phyloP scores from a whole-genome alignment of 2,888 invertebrate species.

The Cephus pygmeus region DNA sequence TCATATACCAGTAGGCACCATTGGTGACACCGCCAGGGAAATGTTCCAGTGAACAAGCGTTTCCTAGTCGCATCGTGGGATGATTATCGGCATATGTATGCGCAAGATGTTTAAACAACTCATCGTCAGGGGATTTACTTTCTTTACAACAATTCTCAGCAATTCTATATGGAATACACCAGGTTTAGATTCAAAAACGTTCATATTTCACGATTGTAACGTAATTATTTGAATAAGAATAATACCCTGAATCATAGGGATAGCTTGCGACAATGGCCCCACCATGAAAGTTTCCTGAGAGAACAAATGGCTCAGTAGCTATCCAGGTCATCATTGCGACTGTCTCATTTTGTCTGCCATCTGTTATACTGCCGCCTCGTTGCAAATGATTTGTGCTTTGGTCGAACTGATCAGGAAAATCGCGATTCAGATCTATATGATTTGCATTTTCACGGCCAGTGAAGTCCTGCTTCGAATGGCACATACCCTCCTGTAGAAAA shows the following conservation, averaged over 20 bases:
- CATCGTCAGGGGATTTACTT: constrained; percentile 85
- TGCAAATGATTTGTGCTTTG: constrained; percentile 54
- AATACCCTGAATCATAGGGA: constrained; percentile 88
- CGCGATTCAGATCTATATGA: constrained; percentile 86
- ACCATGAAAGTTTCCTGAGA: constrained; percentile 96
- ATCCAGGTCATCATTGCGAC: constrained; percentile 91
- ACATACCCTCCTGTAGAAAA: constrained; percentile 78
- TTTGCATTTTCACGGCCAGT: constrained; percentile 86
- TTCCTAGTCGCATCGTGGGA: constrained; percentile 79
- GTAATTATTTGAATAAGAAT: constrained; percentile 31
- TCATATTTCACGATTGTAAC: background rate
- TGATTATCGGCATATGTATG: constrained; percentile 80
- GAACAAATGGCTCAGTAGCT: constrained; percentile 84
- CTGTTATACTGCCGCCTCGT: constrained; percentile 68
- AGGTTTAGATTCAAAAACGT: background rate
- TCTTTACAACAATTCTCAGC: constrained; percentile 77
- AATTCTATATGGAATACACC: constrained; percentile 60
- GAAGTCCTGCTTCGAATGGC: constrained; percentile 76
- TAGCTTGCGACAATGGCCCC: constrained; percentile 98
- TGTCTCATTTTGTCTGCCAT: constrained; percentile 86
- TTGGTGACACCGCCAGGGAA: constrained; percentile 88
- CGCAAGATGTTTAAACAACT: constrained; percentile 83
- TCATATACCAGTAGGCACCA: constrained; percentile 91
- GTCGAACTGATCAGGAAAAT: constrained; percentile 92
- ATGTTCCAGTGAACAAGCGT: constrained; percentile 77